These are phyloP conservation scores for Pyrocephalus nanus DNA, from an alignment of 2,797 vertebrate species.

Conservation along the genomic window DNA sequence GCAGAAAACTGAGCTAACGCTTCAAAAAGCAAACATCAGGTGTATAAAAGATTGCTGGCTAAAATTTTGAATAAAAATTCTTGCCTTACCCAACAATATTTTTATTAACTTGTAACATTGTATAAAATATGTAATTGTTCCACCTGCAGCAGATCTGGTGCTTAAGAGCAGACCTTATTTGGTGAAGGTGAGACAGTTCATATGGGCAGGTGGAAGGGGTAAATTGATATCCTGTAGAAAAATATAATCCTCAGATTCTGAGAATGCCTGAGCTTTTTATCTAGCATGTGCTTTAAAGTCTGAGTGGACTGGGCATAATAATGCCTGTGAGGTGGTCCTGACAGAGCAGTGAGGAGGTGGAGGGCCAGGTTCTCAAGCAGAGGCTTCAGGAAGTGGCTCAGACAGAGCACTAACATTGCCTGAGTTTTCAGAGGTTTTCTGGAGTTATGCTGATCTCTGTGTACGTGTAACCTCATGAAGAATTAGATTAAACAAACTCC, in stretches of 20 bases:
- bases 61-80: constrained; percentile 40
- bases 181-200: background rate
- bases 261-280: background rate
- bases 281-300: constrained; percentile 2
- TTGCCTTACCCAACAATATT: constrained; percentile 39
- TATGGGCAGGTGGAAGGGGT: background rate
- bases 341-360: background rate
- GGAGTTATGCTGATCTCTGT: constrained; percentile 23
- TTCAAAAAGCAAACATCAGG: constrained; percentile 29
- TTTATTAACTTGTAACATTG: constrained; percentile 22
- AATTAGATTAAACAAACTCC: constrained; percentile 49
- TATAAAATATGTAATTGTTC: background rate
- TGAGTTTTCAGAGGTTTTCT: constrained; percentile 26
- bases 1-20: background rate
- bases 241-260: constrained; percentile 30
- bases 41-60: constrained; percentile 17
- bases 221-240: constrained; percentile 23
- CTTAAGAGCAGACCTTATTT: constrained; percentile 41
- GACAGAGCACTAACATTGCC: constrained; percentile 4
- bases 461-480: background rate
- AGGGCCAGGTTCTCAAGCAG: background rate
- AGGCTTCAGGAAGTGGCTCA: constrained; percentile 16
- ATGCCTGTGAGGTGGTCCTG: constrained; percentile 3
- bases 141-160: constrained; percentile 22
- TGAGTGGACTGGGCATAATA: background rate